These are phyloP conservation scores for Rhopilema esculentum DNA, from an alignment of 30 jellyfish, hydroid and myxozoan species.

Conservation along the genomic window DNA sequence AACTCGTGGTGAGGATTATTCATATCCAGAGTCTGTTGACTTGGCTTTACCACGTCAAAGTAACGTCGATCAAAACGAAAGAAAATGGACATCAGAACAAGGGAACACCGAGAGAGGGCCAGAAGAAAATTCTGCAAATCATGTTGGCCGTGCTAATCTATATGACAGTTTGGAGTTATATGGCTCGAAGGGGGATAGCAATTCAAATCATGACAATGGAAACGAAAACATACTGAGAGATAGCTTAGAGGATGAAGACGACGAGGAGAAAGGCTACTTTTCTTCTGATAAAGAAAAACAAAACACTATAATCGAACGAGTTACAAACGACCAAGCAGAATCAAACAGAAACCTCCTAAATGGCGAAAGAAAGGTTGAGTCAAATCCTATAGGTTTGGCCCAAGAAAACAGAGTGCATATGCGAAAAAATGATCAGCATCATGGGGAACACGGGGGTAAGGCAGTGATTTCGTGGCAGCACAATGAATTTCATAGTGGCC, in stretches of 20 bases:
- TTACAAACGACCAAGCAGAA: neutral
- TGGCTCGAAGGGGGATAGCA: neutral
- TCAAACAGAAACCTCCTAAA: neutral
- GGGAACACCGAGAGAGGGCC: neutral
- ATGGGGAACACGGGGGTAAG: neutral
- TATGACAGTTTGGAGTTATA: slow-evolving; percentile 9
- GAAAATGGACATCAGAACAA: neutral
- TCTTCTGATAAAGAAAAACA: neutral
- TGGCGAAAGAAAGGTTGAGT: neutral
- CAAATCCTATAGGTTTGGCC: neutral
- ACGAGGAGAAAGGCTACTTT: neutral
- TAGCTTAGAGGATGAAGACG: neutral
- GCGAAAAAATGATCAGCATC: neutral
- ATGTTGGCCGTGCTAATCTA: neutral
- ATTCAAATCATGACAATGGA: neutral
- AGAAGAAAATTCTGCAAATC: neutral
- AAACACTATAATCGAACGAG: neutral
- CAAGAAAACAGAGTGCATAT: neutral
- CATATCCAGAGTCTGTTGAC: slow-evolving; percentile 77
- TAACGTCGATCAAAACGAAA: neutral
- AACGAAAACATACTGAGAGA: neutral
- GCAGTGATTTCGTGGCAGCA: neutral
- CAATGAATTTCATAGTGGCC: neutral
- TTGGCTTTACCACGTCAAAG: slow-evolving; percentile 10
- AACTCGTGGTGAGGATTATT: slow-evolving; percentile 43